Conservation (phyloP, 2,797 vertebrate species). For the Urosaurus nigricauda region DNA sequence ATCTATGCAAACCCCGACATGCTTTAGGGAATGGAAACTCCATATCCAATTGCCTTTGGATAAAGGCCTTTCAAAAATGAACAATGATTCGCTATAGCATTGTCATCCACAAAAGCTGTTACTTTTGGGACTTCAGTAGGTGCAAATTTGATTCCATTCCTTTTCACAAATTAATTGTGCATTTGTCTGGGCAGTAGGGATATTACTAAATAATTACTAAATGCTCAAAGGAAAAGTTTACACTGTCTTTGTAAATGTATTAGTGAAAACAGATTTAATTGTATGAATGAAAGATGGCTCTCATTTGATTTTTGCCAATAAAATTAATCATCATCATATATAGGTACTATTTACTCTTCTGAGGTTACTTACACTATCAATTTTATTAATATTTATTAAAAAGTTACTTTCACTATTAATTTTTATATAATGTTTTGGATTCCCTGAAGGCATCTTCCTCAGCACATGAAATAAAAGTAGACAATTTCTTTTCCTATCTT, state of each 20-base stretch:
- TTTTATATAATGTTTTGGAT: neutral
- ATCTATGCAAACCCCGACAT: neutral
- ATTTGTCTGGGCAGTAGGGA: neutral
- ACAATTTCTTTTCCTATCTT: neutral
- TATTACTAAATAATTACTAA: neutral
- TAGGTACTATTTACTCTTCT: neutral
- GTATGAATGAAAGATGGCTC: neutral
- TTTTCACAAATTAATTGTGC: neutral
- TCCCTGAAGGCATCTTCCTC: neutral
- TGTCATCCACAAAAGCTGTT: neutral
- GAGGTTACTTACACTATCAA: no score
- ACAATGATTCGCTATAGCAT: neutral
- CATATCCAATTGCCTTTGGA: neutral
- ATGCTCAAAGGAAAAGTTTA: neutral
- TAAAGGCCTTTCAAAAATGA: neutral
- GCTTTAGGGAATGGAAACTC: neutral
- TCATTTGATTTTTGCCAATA: neutral
- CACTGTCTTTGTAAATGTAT: neutral
- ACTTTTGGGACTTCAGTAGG: neutral
- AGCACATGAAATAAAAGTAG: neutral
- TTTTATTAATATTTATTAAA: no score
- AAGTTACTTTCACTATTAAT: constrained; percentile 7
- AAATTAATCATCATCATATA: neutral
- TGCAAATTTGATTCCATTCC: constrained; percentile 8
- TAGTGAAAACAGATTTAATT: neutral